These are phyloP conservation scores for Indicator indicator DNA, from an alignment of 2,113 vertebrate genomes.

Conservation along the genomic window DNA sequence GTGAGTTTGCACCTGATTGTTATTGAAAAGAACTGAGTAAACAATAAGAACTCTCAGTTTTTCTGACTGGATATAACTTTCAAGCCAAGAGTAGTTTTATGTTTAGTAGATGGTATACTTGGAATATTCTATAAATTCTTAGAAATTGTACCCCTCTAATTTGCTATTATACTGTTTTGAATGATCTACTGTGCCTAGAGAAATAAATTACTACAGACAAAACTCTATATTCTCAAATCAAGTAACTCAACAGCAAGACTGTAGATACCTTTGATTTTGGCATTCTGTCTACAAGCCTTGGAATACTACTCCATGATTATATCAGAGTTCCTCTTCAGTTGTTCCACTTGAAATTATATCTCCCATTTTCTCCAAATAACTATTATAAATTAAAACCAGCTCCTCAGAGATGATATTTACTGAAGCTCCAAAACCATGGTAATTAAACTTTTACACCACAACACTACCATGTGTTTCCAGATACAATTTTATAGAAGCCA, in stretches of 20 bases:
- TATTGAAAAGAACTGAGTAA: background rate
- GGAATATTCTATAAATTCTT: conserved; percentile 1
- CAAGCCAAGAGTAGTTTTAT: background rate
- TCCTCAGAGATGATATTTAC: conserved; percentile 34
- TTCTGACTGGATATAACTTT: background rate
- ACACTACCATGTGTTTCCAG: conserved; percentile 51
- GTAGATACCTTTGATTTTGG: conserved; percentile 43
- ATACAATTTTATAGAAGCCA: conserved; percentile 59
- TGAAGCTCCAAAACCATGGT: conserved; percentile 49
- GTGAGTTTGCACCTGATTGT: background rate
- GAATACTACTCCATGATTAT: conserved; percentile 29
- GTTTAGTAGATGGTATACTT: background rate
- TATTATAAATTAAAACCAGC: conserved; percentile 64
- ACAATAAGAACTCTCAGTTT: background rate
- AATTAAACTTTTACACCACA: conserved; percentile 64
- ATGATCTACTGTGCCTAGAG: background rate
- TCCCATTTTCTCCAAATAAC: conserved; percentile 57
- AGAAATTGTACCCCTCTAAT: background rate
- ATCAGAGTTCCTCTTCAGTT: conserved; percentile 41
- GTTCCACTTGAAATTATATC: conserved; percentile 63
- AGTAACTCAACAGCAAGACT: conserved; percentile 15
- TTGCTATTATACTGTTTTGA: background rate
- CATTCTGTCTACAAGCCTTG: conserved; percentile 17
- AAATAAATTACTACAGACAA: background rate
- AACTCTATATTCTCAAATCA: background rate